Conservation (phyloP, 2,113 vertebrate genomes). For the Colius striatus region DNA sequence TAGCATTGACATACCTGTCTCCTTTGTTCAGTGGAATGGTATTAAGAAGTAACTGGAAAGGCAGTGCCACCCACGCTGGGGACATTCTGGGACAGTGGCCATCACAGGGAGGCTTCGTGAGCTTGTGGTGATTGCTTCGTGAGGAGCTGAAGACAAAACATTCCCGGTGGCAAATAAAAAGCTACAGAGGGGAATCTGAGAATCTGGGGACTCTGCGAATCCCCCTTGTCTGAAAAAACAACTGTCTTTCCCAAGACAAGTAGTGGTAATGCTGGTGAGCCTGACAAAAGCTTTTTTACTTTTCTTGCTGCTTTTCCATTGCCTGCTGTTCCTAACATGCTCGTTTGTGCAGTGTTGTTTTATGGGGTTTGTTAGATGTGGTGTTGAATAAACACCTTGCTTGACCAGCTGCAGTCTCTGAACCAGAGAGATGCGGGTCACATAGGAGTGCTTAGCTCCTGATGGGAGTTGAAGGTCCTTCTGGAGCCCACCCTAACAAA, state of each 20-base stretch:
- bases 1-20: not conserved
- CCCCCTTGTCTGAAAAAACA: not conserved
- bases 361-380: not conserved
- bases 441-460: not conserved
- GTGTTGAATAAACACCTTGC: not conserved
- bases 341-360: not conserved
- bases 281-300: not conserved
- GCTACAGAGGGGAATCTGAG: not conserved
- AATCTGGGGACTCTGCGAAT: not conserved
- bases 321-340: accelerated
- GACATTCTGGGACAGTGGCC: not conserved
- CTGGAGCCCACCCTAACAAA: not conserved
- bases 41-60: not conserved
- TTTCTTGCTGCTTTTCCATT: not conserved
- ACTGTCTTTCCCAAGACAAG: not conserved
- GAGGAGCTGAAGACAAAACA: not conserved
- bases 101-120: not conserved
- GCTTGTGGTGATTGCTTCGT: not conserved
- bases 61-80: not conserved
- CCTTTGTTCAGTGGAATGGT: not conserved
- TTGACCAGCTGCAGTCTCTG: not conserved
- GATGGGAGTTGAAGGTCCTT: not conserved
- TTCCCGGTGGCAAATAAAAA: not conserved
- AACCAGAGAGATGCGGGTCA: not conserved
- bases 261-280: not conserved